Conservation (phyloP, 2,888 invertebrate species). For the Hydrotaea diabolus region DNA sequence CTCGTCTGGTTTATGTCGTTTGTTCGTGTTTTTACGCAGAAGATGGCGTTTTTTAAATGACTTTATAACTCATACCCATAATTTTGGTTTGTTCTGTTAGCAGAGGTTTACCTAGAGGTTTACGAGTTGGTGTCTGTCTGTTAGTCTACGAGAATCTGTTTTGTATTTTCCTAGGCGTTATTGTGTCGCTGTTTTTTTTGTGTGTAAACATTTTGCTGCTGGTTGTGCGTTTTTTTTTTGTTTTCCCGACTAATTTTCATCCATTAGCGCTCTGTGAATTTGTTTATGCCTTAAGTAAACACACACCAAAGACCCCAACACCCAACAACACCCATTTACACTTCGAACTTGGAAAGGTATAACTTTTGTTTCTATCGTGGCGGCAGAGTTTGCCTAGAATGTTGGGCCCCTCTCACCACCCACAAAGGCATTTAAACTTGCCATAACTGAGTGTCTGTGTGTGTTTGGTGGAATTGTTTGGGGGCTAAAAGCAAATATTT, state of each 20-base stretch:
- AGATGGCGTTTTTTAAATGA: slow-evolving; percentile 31
- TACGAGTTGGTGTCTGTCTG: background rate
- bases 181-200: too few relatives aligned
- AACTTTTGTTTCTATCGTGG: background rate
- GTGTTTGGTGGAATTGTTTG: background rate
- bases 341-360: background rate
- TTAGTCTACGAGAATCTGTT: background rate
- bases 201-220: slow-evolving; percentile 41
- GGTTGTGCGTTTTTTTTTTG: slow-evolving; percentile 23
- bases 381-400: too few relatives aligned
- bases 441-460: background rate
- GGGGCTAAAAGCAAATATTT: slow-evolving; percentile 53
- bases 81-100: too few relatives aligned
- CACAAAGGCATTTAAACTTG: slow-evolving; percentile 27
- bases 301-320: slow-evolving; percentile 25
- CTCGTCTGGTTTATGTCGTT: slow-evolving; percentile 28
- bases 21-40: slow-evolving; percentile 1
- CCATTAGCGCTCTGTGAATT: slow-evolving; percentile 62
- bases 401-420: background rate
- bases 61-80: slow-evolving; percentile 45
- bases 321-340: background rate
- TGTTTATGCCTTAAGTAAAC: slow-evolving; percentile 59
- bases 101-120: too few relatives aligned
- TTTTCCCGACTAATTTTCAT: slow-evolving; percentile 58
- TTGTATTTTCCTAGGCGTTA: background rate